phyloP scores from a whole-genome alignment of 2,888 invertebrate species.

The Adineta ricciae region DNA sequence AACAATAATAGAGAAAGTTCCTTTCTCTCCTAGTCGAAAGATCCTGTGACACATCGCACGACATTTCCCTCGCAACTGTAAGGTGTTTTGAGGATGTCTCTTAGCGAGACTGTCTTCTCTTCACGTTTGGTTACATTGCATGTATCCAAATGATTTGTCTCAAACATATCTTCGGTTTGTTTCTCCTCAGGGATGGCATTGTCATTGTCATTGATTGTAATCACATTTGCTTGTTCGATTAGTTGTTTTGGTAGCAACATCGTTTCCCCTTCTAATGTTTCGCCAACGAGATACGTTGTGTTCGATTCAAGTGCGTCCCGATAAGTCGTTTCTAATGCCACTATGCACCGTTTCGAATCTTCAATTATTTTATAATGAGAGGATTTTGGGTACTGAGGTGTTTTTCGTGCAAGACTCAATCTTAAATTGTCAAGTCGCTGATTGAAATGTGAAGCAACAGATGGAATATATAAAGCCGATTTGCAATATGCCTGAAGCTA shows the following conservation, averaged over 20 bases:
- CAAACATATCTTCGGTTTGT: background rate
- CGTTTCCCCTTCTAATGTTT: background rate
- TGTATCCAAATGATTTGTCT: background rate
- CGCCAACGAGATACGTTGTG: background rate
- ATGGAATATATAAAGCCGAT: background rate
- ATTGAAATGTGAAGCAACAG: background rate
- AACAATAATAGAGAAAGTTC: background rate
- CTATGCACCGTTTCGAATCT: background rate
- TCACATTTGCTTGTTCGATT: background rate
- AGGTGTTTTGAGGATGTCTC: background rate
- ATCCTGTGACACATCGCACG: background rate
- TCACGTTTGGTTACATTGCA: background rate
- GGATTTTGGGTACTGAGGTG: background rate
- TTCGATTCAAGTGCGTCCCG: background rate
- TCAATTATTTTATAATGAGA: background rate
- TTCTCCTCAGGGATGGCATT: background rate
- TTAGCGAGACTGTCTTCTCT: background rate
- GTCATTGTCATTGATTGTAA: background rate
- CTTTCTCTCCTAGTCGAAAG: background rate
- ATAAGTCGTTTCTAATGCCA: constrained; percentile 5
- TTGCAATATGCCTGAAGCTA: background rate
- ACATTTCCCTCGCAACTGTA: background rate
- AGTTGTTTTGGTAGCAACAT: constrained; percentile 17
- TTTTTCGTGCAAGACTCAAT: background rate
- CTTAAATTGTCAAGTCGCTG: background rate